Percentiles rank a stretch among this genome's conserved stretches.
Evolutionary conservation across 2,113 vertebrate species (phyloP).

Genomic region (Lipophrys pholis): DNA sequence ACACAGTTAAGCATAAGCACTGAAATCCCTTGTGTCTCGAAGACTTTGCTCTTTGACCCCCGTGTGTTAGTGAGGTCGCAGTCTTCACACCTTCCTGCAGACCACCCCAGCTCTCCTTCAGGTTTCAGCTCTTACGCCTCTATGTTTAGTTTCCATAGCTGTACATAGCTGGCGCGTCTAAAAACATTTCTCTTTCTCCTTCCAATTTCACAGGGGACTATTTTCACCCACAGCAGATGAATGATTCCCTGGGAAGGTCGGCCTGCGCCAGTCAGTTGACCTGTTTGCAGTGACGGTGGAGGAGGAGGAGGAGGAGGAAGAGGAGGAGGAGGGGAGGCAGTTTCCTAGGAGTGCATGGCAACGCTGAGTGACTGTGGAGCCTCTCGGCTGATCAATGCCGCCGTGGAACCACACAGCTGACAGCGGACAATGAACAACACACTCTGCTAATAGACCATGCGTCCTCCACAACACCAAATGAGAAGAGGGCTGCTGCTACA

Average conservation of each 20-base stretch:
- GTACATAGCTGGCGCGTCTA: slow-evolving; percentile 21
- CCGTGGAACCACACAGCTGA: slow-evolving; percentile 69
- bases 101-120: slow-evolving; percentile 38
- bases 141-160: slow-evolving; percentile 21
- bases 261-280: slow-evolving; percentile 58
- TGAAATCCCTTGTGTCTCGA: slow-evolving; percentile 38
- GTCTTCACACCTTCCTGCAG: slow-evolving; percentile 45
- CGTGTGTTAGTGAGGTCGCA: slow-evolving; percentile 46
- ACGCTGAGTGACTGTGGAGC: slow-evolving; percentile 49
- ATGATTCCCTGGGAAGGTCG: slow-evolving; percentile 61
- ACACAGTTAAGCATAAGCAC: slow-evolving; percentile 54
- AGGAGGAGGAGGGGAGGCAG: slow-evolving; percentile 9
- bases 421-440: slow-evolving; percentile 70
- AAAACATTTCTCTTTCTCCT: slow-evolving; percentile 30
- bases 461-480: slow-evolving; percentile 58
- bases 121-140: neutral
- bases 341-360: slow-evolving; percentile 70
- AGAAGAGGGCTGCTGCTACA: slow-evolving; percentile 34
- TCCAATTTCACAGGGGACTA: slow-evolving; percentile 5
- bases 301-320: neutral
- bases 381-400: slow-evolving; percentile 61
- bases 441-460: slow-evolving; percentile 68
- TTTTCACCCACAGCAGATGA: slow-evolving; percentile 43
- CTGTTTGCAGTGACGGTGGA: slow-evolving; percentile 51
- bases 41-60: slow-evolving; percentile 41